Percentiles rank a stretch among this genome's conserved stretches.
These are phyloP conservation scores for Lanius ludovicianus DNA, from an alignment of 2,113 vertebrate species.

Conservation along the genomic window DNA sequence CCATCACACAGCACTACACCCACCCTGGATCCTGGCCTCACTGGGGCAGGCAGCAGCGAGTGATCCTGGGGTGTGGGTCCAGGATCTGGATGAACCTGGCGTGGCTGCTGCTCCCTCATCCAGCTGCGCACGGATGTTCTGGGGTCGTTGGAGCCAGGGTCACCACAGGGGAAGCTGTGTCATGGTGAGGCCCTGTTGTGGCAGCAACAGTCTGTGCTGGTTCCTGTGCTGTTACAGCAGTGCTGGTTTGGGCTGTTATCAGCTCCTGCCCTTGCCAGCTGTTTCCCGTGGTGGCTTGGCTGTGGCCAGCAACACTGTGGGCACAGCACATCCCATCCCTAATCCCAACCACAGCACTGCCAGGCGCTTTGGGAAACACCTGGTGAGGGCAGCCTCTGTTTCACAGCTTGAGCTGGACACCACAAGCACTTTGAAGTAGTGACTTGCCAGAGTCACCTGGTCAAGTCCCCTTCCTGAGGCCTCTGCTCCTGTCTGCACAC, in stretches of 20 bases:
- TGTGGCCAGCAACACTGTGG: neutral
- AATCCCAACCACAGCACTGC: accelerated
- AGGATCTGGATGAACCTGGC: neutral
- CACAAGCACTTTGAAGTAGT: neutral
- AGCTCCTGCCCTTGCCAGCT: neutral
- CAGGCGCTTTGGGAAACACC: accelerated
- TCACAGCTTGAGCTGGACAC: neutral
- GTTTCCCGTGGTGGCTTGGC: neutral
- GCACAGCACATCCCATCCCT: neutral
- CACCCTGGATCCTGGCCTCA: neutral
- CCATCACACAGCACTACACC: neutral
- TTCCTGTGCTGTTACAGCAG: neutral
- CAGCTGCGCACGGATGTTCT: neutral
- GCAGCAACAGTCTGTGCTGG: neutral
- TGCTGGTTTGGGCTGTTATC: neutral
- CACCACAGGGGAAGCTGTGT: accelerated
- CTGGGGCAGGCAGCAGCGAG: accelerated
- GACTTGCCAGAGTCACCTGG: neutral
- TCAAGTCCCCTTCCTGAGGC: neutral
- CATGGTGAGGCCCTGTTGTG: accelerated
- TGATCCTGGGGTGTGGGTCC: neutral
- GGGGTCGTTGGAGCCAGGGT: neutral
- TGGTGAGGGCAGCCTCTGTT: accelerated
- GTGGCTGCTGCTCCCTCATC: neutral
- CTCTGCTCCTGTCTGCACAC: neutral